Base-by-base conservation (phyloP, 2,113 vertebrate species). In the Chascanopsetta lugubris region DNA sequence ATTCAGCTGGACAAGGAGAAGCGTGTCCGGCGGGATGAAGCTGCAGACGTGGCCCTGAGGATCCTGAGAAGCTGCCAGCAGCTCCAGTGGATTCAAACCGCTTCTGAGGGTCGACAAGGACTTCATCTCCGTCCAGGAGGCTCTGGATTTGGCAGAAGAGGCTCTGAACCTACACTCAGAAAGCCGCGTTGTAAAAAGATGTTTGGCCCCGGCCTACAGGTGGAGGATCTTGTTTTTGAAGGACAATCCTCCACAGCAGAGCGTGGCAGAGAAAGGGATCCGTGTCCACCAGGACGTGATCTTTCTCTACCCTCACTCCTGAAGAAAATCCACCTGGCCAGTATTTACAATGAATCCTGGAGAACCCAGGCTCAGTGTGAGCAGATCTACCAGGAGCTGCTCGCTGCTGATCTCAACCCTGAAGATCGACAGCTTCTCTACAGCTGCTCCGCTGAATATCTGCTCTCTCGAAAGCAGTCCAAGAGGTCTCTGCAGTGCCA, bases 121-220 rank as follows among this genome's bases (percentile, higher is more conserved):
- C 2, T 27, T 48, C 1, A 0, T 46, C 5, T 62, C 51, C 2
- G 3, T 54, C 2, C 61, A 80, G 17, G 71, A 80, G 6, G 86
- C 70, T 8, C 36, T 82, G 2, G 27, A 30, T 4, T 13, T 86
- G 51, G 82, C 72, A 48, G 69, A 75, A 2, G 22, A 69, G 24
- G 82, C 77, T 53, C 29, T 86, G 38, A 2, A 21, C 8, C 38
- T 43, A 3, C 61, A 83, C 59, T 79, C 86, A n/a, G 75, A 71
- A 4, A 25, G 38, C 0, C 82, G 75, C 2, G 79, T 70, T 21
- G 56, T 85, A 48, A 88, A 83, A 49, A 47, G 25, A 8, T 70
- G 72, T 12, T 45, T 22, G 0, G 75, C 80, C 1, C 49, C 45
- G 15, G 54, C 51, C 58, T 86, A 83, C 56, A 79, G 54, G 29